phyloP scores from a whole-genome alignment of 2,113 vertebrate species.

The Plestiodon gilberti region DNA sequence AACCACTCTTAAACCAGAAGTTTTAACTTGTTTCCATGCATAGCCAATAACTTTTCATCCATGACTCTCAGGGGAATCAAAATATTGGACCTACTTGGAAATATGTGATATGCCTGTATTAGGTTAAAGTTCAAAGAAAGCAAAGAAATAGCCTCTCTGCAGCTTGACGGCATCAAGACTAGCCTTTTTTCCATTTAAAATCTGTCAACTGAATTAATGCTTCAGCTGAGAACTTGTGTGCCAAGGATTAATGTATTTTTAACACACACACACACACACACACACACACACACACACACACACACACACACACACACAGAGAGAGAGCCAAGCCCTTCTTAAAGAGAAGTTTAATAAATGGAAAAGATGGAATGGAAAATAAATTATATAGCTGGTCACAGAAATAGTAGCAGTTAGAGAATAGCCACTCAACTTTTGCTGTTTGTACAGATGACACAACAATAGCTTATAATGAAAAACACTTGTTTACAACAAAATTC shows the following conservation, averaged over 20 bases:
- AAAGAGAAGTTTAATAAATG: conserved; percentile 59
- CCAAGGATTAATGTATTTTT: conserved; percentile 46
- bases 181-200: conserved; percentile 18
- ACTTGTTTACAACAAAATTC: conserved; percentile 49
- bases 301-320: not conserved
- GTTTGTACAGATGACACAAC: conserved; percentile 27
- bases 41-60: accelerated
- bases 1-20: not conserved
- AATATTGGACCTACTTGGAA: not conserved
- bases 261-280: not conserved
- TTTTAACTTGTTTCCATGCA: not conserved
- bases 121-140: conserved; percentile 19
- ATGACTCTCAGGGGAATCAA: not conserved
- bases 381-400: conserved; percentile 51
- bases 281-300: not conserved
- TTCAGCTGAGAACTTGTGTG: conserved; percentile 9
- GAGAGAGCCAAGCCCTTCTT: conserved; percentile 38
- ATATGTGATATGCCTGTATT: not conserved
- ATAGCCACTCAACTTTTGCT: not conserved
- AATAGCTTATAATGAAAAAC: conserved; percentile 41
- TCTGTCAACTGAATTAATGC: conserved; percentile 66
- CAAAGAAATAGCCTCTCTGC: conserved; percentile 27
- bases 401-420: not conserved
- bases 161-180: conserved; percentile 24
- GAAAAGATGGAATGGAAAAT: conserved; percentile 26